These are phyloP conservation scores for Diadegma fenestrale DNA, from an alignment of 2,888 invertebrate genomes.

Conservation along the genomic window DNA sequence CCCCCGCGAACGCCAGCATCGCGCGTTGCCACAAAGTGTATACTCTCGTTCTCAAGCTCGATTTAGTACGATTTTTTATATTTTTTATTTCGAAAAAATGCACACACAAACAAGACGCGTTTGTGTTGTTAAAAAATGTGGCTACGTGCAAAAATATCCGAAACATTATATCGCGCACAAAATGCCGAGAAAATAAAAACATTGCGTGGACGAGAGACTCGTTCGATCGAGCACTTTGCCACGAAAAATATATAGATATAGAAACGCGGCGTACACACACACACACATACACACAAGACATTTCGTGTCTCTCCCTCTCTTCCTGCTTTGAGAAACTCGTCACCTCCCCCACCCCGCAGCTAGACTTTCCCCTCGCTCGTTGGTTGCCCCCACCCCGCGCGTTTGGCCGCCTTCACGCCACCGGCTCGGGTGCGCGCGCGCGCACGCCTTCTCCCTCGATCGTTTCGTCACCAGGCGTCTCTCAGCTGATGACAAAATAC, in stretches of 20 bases:
- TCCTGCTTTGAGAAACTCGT: constrained; percentile 11
- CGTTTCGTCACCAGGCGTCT: constrained; percentile 66
- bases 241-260: constrained; percentile 28
- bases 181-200: constrained; percentile 34
- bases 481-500: constrained; percentile 70
- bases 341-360: not conserved
- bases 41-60: constrained; percentile 29
- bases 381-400: not conserved
- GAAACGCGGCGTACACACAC: not conserved
- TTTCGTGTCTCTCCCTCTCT: not conserved
- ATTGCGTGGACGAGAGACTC: constrained; percentile 39
- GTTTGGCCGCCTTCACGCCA: constrained; percentile 7
- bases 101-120: constrained; percentile 4
- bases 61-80: not conserved
- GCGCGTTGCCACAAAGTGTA: constrained; percentile 30
- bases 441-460: constrained; percentile 40
- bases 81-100: not conserved
- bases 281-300: constrained; percentile 7
- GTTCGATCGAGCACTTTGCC: constrained; percentile 50
- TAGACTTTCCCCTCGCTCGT: not conserved
- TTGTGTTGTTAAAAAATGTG: constrained; percentile 1
- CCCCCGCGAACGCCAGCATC: constrained; percentile 18
- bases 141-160: constrained; percentile 35
- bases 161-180: constrained; percentile 22
- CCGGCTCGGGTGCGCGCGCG: constrained; percentile 49